Evolutionary conservation across 2,113 vertebrate genomes (phyloP), one percentile per base, ranked within the genome.

Genomic region (Tragulus kanchil): DNA sequence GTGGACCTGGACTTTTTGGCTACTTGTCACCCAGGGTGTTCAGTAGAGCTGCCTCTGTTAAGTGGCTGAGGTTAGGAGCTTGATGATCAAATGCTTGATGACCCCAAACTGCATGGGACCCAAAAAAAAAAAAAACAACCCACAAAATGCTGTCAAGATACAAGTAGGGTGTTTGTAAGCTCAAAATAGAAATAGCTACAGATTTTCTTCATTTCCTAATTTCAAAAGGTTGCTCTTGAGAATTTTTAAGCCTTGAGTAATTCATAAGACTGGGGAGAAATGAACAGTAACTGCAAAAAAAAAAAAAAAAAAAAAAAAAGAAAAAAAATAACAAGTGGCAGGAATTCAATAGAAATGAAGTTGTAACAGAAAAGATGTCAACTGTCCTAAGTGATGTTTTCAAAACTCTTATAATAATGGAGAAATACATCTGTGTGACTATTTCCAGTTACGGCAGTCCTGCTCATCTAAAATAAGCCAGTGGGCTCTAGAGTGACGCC

Each of bases 281-380:
- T 83, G 58, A 65, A 21, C 8, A 1, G 50, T 15, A 84, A 59
- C 36, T 6, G n/a, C 8, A 64, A 84, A 50, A 54, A 36, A 36
- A 36, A 36, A 36, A 36, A 36, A 36, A 36, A 36, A 36, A 36
- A 36, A 36, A 36, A 2, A 36, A 36, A 36, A 36, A 36, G 36
- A 36, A 36, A 36, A 36, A 7, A 48, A 61, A 26, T 9, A 1
- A 8, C 15, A 65, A 77, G 54, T 65, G 42, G 71, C 59, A 61
- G 14, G 31, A 67, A 61, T 78, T 85, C 71, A 78, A 25, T 69
- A 85, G 52, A 93, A 71, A 86, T 54, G 25, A 12, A 78, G 69
- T 61, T 31, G 5, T 45, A 50, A 61, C 9, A 61, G 36, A 6
- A 69, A 61, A 85, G 36, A 59, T 14, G 54, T 85, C 23, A 85